phyloP scores from a whole-genome alignment of 2,888 invertebrate species.

The Celastrina argiolus region DNA sequence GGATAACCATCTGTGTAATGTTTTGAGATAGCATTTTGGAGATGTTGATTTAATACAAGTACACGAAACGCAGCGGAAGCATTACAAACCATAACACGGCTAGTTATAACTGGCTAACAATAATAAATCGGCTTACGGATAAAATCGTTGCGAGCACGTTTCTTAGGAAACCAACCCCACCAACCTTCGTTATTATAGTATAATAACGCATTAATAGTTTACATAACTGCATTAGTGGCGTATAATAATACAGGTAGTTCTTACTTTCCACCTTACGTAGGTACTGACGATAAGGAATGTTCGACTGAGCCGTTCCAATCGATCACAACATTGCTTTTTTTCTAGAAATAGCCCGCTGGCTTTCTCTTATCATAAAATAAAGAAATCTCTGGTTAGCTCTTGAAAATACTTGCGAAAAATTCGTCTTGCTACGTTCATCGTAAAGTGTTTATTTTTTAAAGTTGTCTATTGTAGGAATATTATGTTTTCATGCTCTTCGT shows the following conservation, averaged over 20 bases:
- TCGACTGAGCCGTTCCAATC: slow-evolving; percentile 5
- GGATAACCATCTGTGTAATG: not conserved
- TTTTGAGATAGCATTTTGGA: not conserved
- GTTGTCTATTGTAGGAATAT: too few species aligned
- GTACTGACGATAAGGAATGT: slow-evolving; percentile 1
- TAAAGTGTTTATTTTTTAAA: too few species aligned
- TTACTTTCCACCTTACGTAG: slow-evolving; percentile 4
- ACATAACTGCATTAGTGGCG: not conserved
- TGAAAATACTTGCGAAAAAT: not conserved
- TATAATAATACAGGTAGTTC: not conserved
- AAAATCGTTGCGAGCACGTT: slow-evolving; percentile 24
- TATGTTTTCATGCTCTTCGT: too few species aligned
- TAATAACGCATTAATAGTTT: slow-evolving; percentile 8
- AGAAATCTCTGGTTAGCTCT: not conserved
- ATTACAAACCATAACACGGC: slow-evolving; percentile 62
- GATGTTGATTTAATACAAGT: slow-evolving; percentile 3
- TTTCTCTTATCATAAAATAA: slow-evolving; percentile 7
- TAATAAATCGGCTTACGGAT: slow-evolving; percentile 60
- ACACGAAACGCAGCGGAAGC: slow-evolving; percentile 54
- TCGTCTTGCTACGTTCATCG: not conserved
- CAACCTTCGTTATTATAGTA: not conserved
- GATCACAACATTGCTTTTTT: not conserved
- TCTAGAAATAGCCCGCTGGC: not conserved
- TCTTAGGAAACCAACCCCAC: slow-evolving; percentile 14
- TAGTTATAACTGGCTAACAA: slow-evolving; percentile 37